Percentiles rank a stretch among this genome's conserved stretches.
These are phyloP conservation scores for Helobdella robusta DNA, from an alignment of 2,888 invertebrate species.

Conservation along the genomic window DNA sequence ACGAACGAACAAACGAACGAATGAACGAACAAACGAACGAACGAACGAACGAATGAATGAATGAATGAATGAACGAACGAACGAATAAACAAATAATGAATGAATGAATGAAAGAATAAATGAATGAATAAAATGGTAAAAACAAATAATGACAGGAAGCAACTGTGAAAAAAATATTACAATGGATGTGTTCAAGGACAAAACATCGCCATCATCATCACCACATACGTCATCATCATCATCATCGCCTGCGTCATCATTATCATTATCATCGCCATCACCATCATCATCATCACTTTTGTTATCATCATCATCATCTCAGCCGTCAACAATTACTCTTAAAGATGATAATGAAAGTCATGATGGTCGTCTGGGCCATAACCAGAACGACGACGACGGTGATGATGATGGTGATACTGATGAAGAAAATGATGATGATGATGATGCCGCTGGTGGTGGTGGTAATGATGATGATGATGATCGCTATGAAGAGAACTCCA, in stretches of 20 bases:
- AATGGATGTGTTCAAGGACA: no score
- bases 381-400: background rate
- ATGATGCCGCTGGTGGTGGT: no score
- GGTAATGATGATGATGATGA: no score
- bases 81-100: no score
- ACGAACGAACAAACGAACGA: constrained; percentile 1
- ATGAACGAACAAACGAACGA: constrained; percentile 1
- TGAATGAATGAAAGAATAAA: no score
- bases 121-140: no score
- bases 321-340: constrained; percentile 14
- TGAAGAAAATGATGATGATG: no score
- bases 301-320: constrained; percentile 21
- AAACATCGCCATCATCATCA: constrained; percentile 6
- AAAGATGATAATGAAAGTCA: constrained; percentile 16
- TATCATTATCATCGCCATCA: constrained; percentile 19
- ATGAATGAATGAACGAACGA: no score
- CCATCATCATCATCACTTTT: constrained; percentile 19
- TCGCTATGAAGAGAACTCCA: no score
- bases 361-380: constrained; percentile 12
- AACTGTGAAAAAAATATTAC: no score
- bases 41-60: background rate
- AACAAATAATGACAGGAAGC: no score
- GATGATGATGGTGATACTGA: no score
- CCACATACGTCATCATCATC: background rate
- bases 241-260: constrained; percentile 10